These are phyloP conservation scores for Atta cephalotes DNA, from an alignment of 1,140 invertebrate species.

Conservation along the genomic window DNA sequence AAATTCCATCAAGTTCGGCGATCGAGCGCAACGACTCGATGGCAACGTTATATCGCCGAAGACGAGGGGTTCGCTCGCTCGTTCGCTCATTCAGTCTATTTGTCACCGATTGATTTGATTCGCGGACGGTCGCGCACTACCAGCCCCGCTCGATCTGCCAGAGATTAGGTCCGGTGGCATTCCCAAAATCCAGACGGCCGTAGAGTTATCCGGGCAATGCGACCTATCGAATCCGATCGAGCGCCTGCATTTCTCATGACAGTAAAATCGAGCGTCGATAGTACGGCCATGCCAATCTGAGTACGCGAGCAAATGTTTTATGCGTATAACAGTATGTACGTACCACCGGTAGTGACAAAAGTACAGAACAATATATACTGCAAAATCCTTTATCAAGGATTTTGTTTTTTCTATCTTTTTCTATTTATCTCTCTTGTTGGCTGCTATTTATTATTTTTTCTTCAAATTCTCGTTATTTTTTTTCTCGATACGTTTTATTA, in stretches of 20 bases:
- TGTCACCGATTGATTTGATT: constrained; percentile 62
- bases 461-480: background rate
- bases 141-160: constrained; percentile 69
- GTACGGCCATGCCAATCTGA: constrained; percentile 72
- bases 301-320: constrained; percentile 77
- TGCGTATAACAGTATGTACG: constrained; percentile 59
- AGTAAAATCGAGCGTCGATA: constrained; percentile 75
- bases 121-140: constrained; percentile 47
- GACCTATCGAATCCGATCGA: constrained; percentile 53
- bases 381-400: constrained; percentile 10
- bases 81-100: constrained; percentile 34
- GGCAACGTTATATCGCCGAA: constrained; percentile 39
- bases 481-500: background rate
- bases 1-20: constrained; percentile 58
- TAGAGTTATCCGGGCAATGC: constrained; percentile 66
- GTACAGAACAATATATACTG: background rate
- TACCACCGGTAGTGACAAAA: constrained; percentile 11
- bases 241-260: constrained; percentile 67
- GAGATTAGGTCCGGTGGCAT: constrained; percentile 72
- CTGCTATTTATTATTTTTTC: background rate
- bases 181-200: constrained; percentile 71
- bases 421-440: background rate
- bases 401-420: background rate
- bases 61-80: constrained; percentile 24
- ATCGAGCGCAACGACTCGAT: constrained; percentile 53